These are phyloP conservation scores for Ispidina lecontei DNA, from an alignment of 2,797 vertebrate genomes.

Conservation along the genomic window DNA sequence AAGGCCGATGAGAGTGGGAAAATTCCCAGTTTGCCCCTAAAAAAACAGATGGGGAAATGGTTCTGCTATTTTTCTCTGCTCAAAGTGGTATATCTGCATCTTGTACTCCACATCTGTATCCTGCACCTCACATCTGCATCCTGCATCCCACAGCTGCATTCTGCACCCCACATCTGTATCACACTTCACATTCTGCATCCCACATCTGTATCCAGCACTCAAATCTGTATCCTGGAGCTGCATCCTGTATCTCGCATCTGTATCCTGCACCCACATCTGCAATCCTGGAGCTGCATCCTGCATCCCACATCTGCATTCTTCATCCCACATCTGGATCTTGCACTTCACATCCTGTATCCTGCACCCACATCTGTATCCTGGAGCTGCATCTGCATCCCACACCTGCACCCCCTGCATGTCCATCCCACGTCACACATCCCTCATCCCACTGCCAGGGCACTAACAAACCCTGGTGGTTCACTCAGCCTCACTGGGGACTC, in stretches of 20 bases:
- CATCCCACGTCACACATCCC: too few relatives aligned
- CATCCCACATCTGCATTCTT: too few relatives aligned
- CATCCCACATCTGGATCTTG: too few relatives aligned
- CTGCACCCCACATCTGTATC: background rate
- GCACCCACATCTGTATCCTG: background rate
- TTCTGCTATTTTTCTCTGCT: background rate
- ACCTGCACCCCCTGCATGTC: background rate
- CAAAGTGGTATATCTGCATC: background rate
- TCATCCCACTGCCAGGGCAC: fast-evolving
- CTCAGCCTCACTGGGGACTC: fast-evolving
- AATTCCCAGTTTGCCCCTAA: background rate
- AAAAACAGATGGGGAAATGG: background rate
- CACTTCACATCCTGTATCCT: background rate
- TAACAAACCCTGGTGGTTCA: fast-evolving
- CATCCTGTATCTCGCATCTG: background rate
- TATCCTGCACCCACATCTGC: background rate
- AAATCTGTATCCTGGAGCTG: background rate
- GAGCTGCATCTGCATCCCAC: background rate
- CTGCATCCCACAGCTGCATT: background rate
- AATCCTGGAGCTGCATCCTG: too few relatives aligned
- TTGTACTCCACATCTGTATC: background rate
- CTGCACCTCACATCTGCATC: background rate
- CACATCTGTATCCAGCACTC: background rate
- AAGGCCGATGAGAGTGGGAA: background rate
- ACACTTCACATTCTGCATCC: too few relatives aligned